Conservation (phyloP, 2,888 invertebrate species). For the Nebria salina region DNA sequence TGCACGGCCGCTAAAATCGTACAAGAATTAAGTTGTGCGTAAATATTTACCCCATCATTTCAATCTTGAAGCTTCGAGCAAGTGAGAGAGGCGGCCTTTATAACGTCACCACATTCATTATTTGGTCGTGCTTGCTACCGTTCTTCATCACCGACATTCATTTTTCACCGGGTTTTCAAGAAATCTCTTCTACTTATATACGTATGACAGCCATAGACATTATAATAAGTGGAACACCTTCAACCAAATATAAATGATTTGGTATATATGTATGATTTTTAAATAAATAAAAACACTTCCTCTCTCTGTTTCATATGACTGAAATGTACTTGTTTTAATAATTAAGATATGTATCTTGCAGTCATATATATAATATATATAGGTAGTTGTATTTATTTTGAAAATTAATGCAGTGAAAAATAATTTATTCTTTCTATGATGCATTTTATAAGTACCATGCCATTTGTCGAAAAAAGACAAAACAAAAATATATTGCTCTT, state of each 20-base stretch:
- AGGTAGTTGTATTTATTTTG: no score
- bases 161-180: slow-evolving; percentile 9
- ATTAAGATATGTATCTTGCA: no score
- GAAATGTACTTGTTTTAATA: no score
- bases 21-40: slow-evolving; percentile 43
- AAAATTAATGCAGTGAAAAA: no score
- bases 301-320: no score
- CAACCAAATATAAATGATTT: background rate
- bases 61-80: background rate
- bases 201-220: background rate
- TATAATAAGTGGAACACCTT: background rate
- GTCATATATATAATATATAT: no score
- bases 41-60: slow-evolving; percentile 29
- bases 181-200: background rate
- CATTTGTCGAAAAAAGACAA: no score
- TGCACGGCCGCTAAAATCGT: slow-evolving; percentile 30
- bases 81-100: background rate
- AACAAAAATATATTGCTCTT: no score
- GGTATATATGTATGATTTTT: no score
- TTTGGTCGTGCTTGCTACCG: background rate
- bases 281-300: no score
- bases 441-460: no score
- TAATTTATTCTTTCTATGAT: no score
- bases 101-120: background rate
- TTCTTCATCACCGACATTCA: background rate